A percentile compares a stretch with the other conserved stretches of the same genome.
phyloP scores from a whole-genome alignment of 2,113 vertebrate species.

The Urocynchramus pylzowi region DNA sequence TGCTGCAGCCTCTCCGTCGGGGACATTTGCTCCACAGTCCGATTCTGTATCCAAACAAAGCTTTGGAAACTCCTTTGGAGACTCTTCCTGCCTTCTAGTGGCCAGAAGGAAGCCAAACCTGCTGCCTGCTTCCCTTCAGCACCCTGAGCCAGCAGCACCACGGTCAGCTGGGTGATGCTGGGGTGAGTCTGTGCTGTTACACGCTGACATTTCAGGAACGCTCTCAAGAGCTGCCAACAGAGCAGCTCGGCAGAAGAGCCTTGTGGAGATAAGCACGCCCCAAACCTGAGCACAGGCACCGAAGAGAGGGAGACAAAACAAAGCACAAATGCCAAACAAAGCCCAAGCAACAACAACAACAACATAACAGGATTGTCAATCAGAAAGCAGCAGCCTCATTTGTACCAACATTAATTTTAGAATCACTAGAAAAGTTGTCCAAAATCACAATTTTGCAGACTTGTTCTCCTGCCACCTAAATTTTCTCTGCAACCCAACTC shows the following conservation, averaged over 20 bases:
- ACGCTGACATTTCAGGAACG: not conserved
- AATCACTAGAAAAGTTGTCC: not conserved
- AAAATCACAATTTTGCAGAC: not conserved
- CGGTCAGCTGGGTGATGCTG: not conserved
- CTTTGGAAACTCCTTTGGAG: not conserved
- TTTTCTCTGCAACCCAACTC: not conserved
- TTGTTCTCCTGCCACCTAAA: not conserved
- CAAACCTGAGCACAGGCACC: not conserved
- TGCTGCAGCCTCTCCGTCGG: not conserved
- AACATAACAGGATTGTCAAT: not conserved
- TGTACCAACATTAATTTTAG: not conserved
- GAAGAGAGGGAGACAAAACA: not conserved
- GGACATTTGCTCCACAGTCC: not conserved
- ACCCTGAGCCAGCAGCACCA: not conserved
- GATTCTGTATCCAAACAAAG: not conserved
- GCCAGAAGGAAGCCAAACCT: not conserved
- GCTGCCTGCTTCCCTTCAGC: not conserved
- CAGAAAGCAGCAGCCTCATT: not conserved
- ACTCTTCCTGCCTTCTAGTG: not conserved
- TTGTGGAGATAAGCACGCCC: not conserved
- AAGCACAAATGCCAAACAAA: not conserved
- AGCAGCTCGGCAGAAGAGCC: not conserved
- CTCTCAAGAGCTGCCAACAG: not conserved
- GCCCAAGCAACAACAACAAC: not conserved
- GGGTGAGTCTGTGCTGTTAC: not conserved